Percentiles rank a stretch among this genome's conserved stretches.
Conservation (phyloP, 2,888 invertebrate genomes). For the Plagodis dolabraria region DNA sequence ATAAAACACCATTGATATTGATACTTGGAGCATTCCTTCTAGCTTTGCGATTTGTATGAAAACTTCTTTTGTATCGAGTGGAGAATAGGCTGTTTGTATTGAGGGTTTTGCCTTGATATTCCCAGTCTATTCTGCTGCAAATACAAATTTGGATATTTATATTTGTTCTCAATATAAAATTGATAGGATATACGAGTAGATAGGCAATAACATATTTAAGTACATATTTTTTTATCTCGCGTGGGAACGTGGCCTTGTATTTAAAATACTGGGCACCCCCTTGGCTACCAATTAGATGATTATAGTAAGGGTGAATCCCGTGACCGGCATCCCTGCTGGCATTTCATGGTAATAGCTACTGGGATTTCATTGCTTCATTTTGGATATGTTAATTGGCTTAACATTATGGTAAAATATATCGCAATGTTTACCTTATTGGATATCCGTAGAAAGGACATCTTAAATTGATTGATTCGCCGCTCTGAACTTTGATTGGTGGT, state of each 20-base stretch:
- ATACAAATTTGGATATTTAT: too few species aligned
- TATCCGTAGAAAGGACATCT: slow-evolving; percentile 94
- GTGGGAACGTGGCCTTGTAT: too few species aligned
- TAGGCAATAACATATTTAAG: not conserved
- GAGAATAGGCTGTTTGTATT: slow-evolving; percentile 69
- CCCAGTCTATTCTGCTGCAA: slow-evolving; percentile 82
- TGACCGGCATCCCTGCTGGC: too few species aligned
- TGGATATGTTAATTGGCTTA: too few species aligned
- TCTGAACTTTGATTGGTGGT: slow-evolving; percentile 91
- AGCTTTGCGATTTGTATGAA: slow-evolving; percentile 51
- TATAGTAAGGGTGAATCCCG: too few species aligned
- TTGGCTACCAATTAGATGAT: too few species aligned
- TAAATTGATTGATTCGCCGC: slow-evolving; percentile 89
- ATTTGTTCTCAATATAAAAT: not conserved
- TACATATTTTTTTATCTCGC: too few species aligned
- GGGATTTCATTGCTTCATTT: too few species aligned
- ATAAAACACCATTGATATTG: slow-evolving; percentile 83
- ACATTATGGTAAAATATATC: too few species aligned
- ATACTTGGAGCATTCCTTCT: slow-evolving; percentile 64
- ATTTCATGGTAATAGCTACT: too few species aligned
- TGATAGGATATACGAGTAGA: not conserved
- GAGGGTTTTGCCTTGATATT: slow-evolving; percentile 69
- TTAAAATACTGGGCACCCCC: too few species aligned
- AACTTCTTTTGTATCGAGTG: slow-evolving; percentile 63
- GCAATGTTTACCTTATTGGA: slow-evolving; percentile 86